Percentiles rank a stretch among this genome's conserved stretches.
Conservation (phyloP, 2,888 invertebrate genomes). For the Eudemis profundana region DNA sequence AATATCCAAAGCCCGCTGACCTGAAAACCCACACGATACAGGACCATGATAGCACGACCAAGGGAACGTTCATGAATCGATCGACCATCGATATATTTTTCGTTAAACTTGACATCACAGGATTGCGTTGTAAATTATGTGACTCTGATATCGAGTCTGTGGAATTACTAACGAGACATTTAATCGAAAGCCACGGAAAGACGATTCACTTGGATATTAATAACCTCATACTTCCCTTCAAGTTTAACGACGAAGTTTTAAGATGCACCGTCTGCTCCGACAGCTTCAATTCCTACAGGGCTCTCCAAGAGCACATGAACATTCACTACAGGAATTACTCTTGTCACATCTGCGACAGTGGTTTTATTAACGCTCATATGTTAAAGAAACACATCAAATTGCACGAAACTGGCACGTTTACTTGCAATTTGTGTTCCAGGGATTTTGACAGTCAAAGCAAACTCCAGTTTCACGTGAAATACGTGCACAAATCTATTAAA, state of each 20-base stretch:
- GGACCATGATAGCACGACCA: conserved; percentile 50
- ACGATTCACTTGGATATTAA: conserved; percentile 53
- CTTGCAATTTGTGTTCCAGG: conserved; percentile 72
- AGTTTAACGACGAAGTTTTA: conserved; percentile 54
- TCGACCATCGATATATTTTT: conserved; percentile 57
- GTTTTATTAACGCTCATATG: conserved; percentile 66
- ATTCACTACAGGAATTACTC: conserved; percentile 67
- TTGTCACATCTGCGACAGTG: conserved; percentile 56
- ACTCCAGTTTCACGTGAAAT: conserved; percentile 75
- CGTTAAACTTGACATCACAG: conserved; percentile 64
- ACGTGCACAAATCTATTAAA: conserved; percentile 65
- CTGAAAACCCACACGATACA: conserved; percentile 60
- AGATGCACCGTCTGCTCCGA: conserved; percentile 53
- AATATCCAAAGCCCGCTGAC: conserved; percentile 54
- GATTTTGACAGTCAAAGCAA: conserved; percentile 77
- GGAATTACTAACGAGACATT: conserved; percentile 21
- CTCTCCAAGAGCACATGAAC: conserved; percentile 62
- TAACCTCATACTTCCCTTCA: conserved; percentile 63
- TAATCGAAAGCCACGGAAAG: conserved; percentile 48
- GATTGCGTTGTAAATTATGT: conserved; percentile 47
- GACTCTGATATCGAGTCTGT: conserved; percentile 17
- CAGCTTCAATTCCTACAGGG: conserved; percentile 53
- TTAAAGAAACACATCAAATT: conserved; percentile 61
- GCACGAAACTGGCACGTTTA: conserved; percentile 65
- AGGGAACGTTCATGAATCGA: conserved; percentile 55